Evolutionary conservation across 2,888 invertebrate genomes (phyloP).

Genomic region (Pachydiplax longipennis): DNA sequence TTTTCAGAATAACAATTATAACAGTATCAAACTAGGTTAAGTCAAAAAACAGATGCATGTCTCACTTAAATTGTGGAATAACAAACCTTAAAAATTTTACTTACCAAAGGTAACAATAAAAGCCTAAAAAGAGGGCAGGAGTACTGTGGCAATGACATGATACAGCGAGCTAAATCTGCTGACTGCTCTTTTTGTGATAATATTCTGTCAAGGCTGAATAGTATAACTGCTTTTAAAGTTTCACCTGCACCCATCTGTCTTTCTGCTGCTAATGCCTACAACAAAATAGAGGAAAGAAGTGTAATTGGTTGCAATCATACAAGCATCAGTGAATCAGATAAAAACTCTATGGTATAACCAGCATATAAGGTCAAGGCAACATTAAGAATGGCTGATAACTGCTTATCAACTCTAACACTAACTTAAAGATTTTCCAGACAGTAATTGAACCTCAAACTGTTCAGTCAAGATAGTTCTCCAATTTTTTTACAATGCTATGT

Average conservation of each 20-base stretch:
- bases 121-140: slow-evolving; percentile 60
- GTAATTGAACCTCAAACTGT: too few species aligned
- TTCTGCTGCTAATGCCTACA: slow-evolving; percentile 33
- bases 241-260: slow-evolving; percentile 7
- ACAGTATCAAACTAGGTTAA: too few species aligned
- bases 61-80: not conserved
- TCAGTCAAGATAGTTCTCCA: too few species aligned
- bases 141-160: slow-evolving; percentile 58
- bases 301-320: not conserved
- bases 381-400: too few species aligned
- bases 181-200: slow-evolving; percentile 20
- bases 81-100: not conserved
- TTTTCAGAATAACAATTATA: not conserved
- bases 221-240: not conserved
- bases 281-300: not conserved
- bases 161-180: slow-evolving; percentile 55
- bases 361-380: too few species aligned
- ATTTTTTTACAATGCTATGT: too few species aligned
- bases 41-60: too few species aligned
- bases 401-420: too few species aligned
- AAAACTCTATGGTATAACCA: too few species aligned
- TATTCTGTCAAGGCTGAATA: slow-evolving; percentile 17
- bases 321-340: not conserved
- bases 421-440: too few species aligned
- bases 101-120: slow-evolving; percentile 48